Evolutionary conservation across 2,113 vertebrate genomes (phyloP).

Genomic region (Anolis sagrei): DNA sequence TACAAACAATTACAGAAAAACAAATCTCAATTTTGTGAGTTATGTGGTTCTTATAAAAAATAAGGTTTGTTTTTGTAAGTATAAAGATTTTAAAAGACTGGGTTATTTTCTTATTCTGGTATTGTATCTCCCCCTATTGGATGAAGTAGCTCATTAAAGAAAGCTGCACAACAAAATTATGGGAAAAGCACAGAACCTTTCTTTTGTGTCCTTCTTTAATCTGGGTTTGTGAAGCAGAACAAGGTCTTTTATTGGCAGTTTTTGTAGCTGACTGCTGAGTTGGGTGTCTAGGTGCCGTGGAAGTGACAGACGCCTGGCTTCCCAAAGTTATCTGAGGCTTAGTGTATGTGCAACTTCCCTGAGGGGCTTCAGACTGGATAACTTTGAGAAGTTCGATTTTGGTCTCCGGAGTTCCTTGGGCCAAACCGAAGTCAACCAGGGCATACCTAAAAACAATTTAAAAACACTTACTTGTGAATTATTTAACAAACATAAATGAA

Average conservation of each 20-base stretch:
- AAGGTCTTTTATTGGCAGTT: constrained; percentile 80
- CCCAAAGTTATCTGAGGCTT: constrained; percentile 70
- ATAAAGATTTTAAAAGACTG: background rate
- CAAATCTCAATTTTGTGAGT: background rate
- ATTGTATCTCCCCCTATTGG: constrained; percentile 71
- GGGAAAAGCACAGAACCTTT: constrained; percentile 78
- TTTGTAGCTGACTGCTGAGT: constrained; percentile 75
- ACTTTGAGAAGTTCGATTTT: constrained; percentile 93
- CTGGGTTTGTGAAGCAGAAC: constrained; percentile 72
- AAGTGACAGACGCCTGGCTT: constrained; percentile 71
- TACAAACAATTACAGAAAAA: background rate
- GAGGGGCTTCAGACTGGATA: constrained; percentile 81
- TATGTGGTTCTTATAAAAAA: background rate
- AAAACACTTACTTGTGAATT: constrained; percentile 24
- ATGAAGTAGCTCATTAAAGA: constrained; percentile 51
- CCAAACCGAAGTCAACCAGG: constrained; percentile 96
- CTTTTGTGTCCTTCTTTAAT: constrained; percentile 86
- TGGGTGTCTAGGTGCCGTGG: constrained; percentile 61
- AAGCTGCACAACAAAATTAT: constrained; percentile 28
- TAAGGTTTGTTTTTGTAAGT: background rate
- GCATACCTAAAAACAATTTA: constrained; percentile 84
- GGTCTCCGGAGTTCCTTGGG: constrained; percentile 92
- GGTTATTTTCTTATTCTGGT: constrained; percentile 50
- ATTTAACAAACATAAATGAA: background rate
- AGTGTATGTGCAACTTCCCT: constrained; percentile 80